Evolutionary conservation across 2,888 invertebrate species (phyloP).

Genomic region (Zygothrica quintamaculata): DNA sequence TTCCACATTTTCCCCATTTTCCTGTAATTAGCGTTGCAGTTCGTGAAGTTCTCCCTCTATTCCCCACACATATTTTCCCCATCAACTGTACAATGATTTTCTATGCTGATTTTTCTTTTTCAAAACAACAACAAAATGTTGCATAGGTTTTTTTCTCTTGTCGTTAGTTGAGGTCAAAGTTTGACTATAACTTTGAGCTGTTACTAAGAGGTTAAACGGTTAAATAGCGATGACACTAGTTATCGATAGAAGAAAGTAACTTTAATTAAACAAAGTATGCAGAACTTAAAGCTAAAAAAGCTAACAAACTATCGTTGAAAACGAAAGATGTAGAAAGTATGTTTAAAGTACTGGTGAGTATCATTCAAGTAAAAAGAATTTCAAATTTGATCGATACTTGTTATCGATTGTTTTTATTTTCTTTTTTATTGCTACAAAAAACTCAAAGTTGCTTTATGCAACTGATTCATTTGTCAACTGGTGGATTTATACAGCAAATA

Average conservation of each 20-base stretch:
- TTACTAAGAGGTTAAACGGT: background rate
- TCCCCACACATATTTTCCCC: too few relatives aligned
- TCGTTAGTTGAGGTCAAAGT: background rate
- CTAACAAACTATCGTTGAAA: too few relatives aligned
- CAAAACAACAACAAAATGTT: constrained; percentile 3
- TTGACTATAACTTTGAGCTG: background rate
- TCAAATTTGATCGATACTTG: too few relatives aligned
- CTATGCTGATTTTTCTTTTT: constrained; percentile 48
- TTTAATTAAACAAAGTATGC: too few relatives aligned
- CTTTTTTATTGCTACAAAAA: too few relatives aligned
- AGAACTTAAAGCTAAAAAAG: too few relatives aligned
- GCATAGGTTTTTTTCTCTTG: background rate
- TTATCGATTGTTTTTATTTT: too few relatives aligned
- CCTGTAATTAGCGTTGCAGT: constrained; percentile 74
- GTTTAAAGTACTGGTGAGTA: too few relatives aligned
- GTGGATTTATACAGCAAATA: constrained; percentile 16
- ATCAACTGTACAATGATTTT: constrained; percentile 42
- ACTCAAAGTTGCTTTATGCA: background rate
- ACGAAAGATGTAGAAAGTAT: too few relatives aligned
- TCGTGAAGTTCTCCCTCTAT: constrained; percentile 61
- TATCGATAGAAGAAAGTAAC: background rate
- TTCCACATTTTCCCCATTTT: constrained; percentile 49
- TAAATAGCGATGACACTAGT: background rate
- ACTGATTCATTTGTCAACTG: constrained; percentile 34
- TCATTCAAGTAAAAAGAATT: too few relatives aligned